Evolutionary conservation across 1,140 invertebrate genomes (phyloP).

Genomic region (Apis mellifera): DNA sequence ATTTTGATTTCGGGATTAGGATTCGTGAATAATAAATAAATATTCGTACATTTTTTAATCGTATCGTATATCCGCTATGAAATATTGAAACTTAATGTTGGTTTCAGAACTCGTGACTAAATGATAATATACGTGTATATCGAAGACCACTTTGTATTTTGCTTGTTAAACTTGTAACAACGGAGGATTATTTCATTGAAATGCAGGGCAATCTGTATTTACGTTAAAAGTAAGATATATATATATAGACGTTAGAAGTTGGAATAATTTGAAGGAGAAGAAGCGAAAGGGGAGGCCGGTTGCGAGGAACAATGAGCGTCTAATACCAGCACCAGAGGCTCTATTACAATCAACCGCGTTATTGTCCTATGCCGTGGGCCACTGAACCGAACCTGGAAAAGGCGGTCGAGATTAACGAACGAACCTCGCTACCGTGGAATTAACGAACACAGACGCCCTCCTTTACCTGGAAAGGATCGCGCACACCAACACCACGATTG

Average conservation of each 20-base stretch:
- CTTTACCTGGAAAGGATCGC: background rate
- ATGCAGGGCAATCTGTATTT: background rate
- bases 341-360: constrained; percentile 68
- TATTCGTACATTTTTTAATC: too few relatives aligned
- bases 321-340: constrained; percentile 51
- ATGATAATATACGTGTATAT: too few relatives aligned
- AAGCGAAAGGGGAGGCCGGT: constrained; percentile 43
- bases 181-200: too few relatives aligned
- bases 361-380: constrained; percentile 57
- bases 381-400: constrained; percentile 54
- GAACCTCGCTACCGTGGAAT: constrained; percentile 36
- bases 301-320: constrained; percentile 60
- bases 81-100: too few relatives aligned
- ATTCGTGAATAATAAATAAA: too few relatives aligned
- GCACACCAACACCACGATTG: constrained; percentile 8
- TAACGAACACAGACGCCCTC: constrained; percentile 39
- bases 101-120: too few relatives aligned
- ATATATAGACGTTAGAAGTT: constrained; percentile 11
- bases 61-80: too few relatives aligned
- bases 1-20: too few relatives aligned
- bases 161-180: too few relatives aligned
- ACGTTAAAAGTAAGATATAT: background rate
- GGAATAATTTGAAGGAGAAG: constrained; percentile 43
- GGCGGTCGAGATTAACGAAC: constrained; percentile 60
- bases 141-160: too few relatives aligned